Evolutionary conservation across 2,888 invertebrate genomes (phyloP).

Genomic region (Graphium colonna): DNA sequence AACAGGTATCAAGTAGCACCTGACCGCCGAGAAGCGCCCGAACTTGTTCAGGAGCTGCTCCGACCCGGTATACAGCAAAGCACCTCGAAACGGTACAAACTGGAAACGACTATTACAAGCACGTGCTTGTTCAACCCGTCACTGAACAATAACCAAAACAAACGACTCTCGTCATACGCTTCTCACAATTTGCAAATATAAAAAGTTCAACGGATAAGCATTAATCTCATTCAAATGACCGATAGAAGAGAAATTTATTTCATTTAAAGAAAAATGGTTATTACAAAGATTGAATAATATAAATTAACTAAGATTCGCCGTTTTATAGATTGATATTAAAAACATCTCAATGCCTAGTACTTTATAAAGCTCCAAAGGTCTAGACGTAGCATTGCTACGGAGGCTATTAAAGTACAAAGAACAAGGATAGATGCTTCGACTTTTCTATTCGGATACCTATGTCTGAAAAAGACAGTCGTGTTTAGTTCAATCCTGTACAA

Average conservation of each 20-base stretch:
- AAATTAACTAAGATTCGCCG: neutral
- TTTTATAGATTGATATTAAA: neutral
- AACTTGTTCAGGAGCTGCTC: conserved; percentile 72
- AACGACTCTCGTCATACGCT: conserved; percentile 1
- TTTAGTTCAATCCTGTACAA: neutral
- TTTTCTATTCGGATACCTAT: neutral
- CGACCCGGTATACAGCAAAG: conserved; percentile 44
- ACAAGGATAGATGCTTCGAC: neutral
- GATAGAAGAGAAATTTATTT: no score
- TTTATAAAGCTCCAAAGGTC: neutral
- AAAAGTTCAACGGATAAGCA: no score
- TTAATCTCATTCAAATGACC: no score
- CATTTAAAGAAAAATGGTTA: no score
- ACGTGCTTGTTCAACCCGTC: conserved; percentile 70
- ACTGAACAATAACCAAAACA: conserved; percentile 42
- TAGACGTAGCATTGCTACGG: neutral
- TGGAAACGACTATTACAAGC: conserved; percentile 66
- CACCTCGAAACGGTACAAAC: conserved; percentile 73
- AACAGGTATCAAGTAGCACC: conserved; percentile 75
- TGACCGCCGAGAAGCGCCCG: conserved; percentile 71
- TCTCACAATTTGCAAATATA: conserved; percentile 26
- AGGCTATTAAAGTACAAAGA: neutral
- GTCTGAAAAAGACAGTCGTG: neutral
- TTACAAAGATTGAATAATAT: no score
- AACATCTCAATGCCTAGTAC: neutral